Evolutionary conservation across 2,113 vertebrate species (phyloP), one percentile per base, ranked within the genome.

Genomic region (Hippoglossus stenolepis): DNA sequence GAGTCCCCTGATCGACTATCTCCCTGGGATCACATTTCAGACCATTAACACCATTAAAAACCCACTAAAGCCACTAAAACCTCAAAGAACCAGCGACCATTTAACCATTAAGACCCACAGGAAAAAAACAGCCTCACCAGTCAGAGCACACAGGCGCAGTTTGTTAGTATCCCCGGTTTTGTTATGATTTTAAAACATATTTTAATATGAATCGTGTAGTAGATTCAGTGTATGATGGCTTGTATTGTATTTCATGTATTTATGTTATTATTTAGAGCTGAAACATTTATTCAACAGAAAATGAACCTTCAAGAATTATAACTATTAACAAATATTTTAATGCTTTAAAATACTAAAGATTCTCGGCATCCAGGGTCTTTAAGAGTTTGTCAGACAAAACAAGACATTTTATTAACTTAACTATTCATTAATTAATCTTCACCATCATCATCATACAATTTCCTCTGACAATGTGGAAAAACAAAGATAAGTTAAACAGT

Each of bases 11-110:
- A 91, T 93, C 83, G 84, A 89, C 90, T 90, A 86, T 80, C 91
- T 92, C 90, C 24, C 80, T 56, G 80, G 91, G 91, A 93, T 93
- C 91, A 87, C 88, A 86, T 93, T 93, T 92, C 93, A 92, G 88
- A 89, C 91, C 93, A 93, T 93, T 91, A 92, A 92, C 91, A 93
- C 91, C 93, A 93, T 92, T 93, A 93, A 90, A 93, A 92, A 93
- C 62, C 92, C 92, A 92, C 92, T 93, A 92, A 92, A 93, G 86
- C 92, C 92, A 91, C 92, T 92, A 91, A 93, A 92, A 92, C 91
- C 92, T 91, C 91, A 91, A 88, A 90, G 87, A 93, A 90, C 79
- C 85, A 87, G 80, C 78, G 84, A 91, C 80, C 88, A 88, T 93
- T 93, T 93, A 90, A 91, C 87, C 92, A 92, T 93, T 89, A 86